Base-by-base conservation (phyloP, 2,113 vertebrate genomes). In the Paraplagusia blochii region DNA sequence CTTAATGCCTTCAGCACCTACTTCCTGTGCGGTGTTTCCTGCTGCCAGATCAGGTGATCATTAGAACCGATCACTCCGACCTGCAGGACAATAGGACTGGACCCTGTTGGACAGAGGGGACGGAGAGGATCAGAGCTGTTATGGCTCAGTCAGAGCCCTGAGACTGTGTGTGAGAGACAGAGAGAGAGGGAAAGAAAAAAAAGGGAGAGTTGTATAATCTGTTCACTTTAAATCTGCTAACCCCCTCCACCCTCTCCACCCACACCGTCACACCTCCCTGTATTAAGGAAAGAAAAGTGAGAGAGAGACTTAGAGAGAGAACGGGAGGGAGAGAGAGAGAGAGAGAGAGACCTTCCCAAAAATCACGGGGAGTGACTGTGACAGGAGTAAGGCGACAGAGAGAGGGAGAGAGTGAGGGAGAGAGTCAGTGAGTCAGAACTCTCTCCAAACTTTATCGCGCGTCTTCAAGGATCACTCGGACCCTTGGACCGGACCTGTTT, bases 281-380 rank as follows among this genome's bases (percentile, higher is more conserved):
- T 75, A 82, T 81, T 76, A 85, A 84, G 80, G 82, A 87, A 69
- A 50, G 73, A 52, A 52, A 70, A 72, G 77, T 77, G 83, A 79
- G 58, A 80, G 74, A 72, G n/a, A n/a, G n/a, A n/a, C n/a, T n/a
- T n/a, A n/a, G 77, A 13, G 80, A 80, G 72, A 63, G 81, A 81
- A 72, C 58, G 7, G n/a, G 22, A n/a, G 53, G 42, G 9, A 47
- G 71, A 63, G 50, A 46, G 66, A 65, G 58, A 34, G 49, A 66
- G 49, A 34, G 64, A 63, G 74, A 63, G 35, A 44, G 17, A n/a
- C 54, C 76, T 76, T 75, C 82, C 80, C 81, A 74, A 81, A 74
- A 79, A 80, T 77, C 79, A 79, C 81, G 52, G 85, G 72, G 85
- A 88, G 80, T 78, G 76, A 81, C 77, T 69, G 80, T 76, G 79